A percentile compares a stretch with the other conserved stretches of the same genome.
Conservation (phyloP, 2,113 vertebrate species). For the Antechinus flavipes region DNA sequence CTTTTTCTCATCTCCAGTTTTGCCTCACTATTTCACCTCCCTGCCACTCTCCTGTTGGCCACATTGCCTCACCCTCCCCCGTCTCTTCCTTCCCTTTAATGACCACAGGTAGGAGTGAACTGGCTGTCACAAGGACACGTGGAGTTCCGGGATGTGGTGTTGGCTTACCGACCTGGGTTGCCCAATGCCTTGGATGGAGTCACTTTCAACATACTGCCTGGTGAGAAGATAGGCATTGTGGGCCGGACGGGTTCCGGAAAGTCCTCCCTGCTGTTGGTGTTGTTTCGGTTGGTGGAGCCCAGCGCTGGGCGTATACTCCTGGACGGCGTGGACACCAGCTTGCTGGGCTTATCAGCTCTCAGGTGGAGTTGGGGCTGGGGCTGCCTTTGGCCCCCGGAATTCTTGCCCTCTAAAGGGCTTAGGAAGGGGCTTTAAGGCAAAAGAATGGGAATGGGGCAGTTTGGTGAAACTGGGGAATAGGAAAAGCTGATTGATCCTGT, state of each 20-base stretch:
- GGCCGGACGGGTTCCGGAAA: conserved; percentile 98
- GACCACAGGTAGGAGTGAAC: conserved; percentile 6
- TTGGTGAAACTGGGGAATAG: not conserved
- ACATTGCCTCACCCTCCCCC: not conserved
- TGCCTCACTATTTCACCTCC: not conserved
- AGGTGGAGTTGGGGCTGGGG: conserved; percentile 79
- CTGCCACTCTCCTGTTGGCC: not conserved
- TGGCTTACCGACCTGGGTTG: conserved; percentile 90
- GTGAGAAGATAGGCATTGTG: conserved; percentile 96
- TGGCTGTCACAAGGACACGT: conserved; percentile 92
- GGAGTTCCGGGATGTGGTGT: conserved; percentile 89
- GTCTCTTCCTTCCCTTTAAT: not conserved
- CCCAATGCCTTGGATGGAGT: conserved; percentile 94
- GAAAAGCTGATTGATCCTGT: not conserved
- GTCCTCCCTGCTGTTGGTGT: conserved; percentile 93
- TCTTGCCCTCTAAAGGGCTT: not conserved
- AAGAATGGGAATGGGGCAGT: not conserved
- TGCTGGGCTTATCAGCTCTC: conserved; percentile 90
- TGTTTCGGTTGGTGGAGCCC: conserved; percentile 96
- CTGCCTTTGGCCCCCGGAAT: not conserved
- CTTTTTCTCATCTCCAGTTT: not conserved
- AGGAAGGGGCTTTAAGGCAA: not conserved
- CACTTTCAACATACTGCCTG: conserved; percentile 88
- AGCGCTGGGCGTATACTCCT: conserved; percentile 91
- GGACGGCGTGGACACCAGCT: conserved; percentile 89